These are phyloP conservation scores for Opisthograptis luteolata DNA, from an alignment of 2,888 invertebrate species.

Conservation along the genomic window DNA sequence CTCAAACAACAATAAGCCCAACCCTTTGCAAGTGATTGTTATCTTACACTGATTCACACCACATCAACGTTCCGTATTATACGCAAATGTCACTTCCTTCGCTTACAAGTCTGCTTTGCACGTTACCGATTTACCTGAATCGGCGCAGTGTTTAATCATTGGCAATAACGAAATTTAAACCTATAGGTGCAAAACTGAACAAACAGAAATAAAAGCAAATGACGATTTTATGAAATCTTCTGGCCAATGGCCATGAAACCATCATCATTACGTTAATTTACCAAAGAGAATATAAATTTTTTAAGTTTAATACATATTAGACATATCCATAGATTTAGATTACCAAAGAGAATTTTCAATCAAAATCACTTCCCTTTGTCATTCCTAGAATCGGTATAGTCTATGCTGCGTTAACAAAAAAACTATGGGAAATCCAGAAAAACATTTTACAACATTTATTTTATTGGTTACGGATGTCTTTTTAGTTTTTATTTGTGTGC, in stretches of 20 bases:
- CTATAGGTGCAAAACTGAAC: not conserved
- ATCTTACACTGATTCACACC: conserved; percentile 8
- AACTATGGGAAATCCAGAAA: too few species aligned
- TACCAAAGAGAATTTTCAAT: too few species aligned
- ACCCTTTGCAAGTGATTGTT: conserved; percentile 10
- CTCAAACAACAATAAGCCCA: conserved; percentile 20
- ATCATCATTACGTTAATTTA: not conserved
- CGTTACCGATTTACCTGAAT: not conserved
- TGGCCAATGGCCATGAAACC: not conserved
- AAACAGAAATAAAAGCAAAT: not conserved
- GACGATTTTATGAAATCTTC: not conserved
- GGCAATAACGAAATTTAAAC: not conserved
- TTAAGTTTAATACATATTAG: too few species aligned
- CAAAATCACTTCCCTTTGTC: too few species aligned
- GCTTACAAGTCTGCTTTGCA: conserved; percentile 1
- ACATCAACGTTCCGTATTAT: conserved; percentile 4
- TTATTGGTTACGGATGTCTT: too few species aligned
- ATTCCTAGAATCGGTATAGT: too few species aligned
- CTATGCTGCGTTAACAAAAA: too few species aligned
- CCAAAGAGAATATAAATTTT: not conserved
- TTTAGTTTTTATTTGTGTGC: too few species aligned
- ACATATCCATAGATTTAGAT: too few species aligned
- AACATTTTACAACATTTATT: too few species aligned
- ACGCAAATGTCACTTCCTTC: not conserved
- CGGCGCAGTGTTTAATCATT: not conserved